Conservation (phyloP, 2,797 vertebrate genomes). For the Octomys mimax region DNA sequence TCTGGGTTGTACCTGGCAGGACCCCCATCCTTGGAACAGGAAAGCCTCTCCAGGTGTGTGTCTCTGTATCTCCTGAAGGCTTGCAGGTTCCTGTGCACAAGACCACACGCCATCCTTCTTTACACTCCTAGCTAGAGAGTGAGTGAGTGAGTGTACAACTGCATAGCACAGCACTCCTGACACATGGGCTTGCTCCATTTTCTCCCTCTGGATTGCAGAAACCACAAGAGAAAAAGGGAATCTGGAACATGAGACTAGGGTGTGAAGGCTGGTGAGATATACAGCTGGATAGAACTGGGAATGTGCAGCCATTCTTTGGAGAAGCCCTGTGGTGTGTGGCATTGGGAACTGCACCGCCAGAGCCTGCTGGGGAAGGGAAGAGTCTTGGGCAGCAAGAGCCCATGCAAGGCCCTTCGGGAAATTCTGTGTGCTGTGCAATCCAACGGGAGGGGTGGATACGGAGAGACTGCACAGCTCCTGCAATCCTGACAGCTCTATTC, state of each 20-base stretch:
- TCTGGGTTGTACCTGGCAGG: not conserved
- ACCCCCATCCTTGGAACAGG: not conserved
- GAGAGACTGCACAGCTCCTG: not conserved
- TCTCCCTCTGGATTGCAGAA: not conserved
- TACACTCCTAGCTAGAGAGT: not conserved
- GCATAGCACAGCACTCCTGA: not conserved
- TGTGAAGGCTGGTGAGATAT: not conserved
- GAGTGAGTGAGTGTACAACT: not conserved
- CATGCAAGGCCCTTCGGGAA: not conserved
- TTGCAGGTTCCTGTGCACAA: not conserved
- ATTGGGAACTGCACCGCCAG: not conserved
- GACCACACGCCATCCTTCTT: not conserved
- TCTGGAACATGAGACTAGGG: not conserved
- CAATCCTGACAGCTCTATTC: conserved; percentile 46
- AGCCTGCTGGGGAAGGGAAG: not conserved
- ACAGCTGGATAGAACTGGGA: not conserved
- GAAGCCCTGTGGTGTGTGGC: not conserved
- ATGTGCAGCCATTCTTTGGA: too few relatives aligned
- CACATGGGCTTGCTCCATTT: not conserved
- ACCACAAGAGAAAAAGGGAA: not conserved
- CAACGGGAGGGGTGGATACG: not conserved
- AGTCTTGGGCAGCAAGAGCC: not conserved
- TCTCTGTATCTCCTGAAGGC: not conserved
- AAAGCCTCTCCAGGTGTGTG: not conserved
- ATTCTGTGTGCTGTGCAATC: not conserved